Evolutionary conservation across 2,888 invertebrate species (phyloP).

Genomic region (Drosophila testacea): DNA sequence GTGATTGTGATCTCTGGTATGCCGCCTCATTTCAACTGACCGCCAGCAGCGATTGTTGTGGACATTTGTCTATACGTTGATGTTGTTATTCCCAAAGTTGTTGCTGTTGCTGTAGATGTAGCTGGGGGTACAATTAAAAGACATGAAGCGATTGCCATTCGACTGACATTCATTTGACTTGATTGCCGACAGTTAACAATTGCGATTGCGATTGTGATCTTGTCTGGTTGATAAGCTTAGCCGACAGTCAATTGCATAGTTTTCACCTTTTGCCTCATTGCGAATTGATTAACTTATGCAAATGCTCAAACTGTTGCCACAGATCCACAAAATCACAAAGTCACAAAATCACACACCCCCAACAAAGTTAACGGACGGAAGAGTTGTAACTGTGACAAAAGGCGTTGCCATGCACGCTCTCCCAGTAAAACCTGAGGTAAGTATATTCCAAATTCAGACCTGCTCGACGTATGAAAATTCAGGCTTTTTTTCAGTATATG

Average conservation of each 20-base stretch:
- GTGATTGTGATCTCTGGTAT: constrained; percentile 73
- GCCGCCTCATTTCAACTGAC: constrained; percentile 58
- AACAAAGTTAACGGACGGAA: constrained; percentile 12
- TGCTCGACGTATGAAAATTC: too few relatives aligned
- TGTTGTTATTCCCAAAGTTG: constrained; percentile 18
- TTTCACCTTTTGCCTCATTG: constrained; percentile 77
- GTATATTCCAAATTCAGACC: too few relatives aligned
- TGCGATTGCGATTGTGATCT: constrained; percentile 50
- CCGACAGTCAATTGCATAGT: constrained; percentile 50
- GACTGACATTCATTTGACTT: constrained; percentile 52
- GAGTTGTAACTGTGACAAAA: constrained; percentile 74
- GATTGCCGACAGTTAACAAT: constrained; percentile 65
- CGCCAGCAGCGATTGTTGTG: constrained; percentile 46
- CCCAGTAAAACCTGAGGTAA: too few relatives aligned
- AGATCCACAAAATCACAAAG: constrained; percentile 33
- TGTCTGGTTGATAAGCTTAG: constrained; percentile 29
- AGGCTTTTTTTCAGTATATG: too few relatives aligned
- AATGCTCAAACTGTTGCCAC: constrained; percentile 67
- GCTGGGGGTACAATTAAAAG: constrained; percentile 61
- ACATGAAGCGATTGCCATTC: constrained; percentile 56
- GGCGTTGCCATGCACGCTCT: constrained; percentile 79
- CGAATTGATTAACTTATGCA: constrained; percentile 84
- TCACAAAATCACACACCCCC: constrained; percentile 29
- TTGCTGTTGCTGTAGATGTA: constrained; percentile 4
- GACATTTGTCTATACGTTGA: constrained; percentile 29